Percentiles rank a stretch among this genome's conserved stretches.
phyloP scores from a whole-genome alignment of 2,113 vertebrate genomes.

The Brienomyrus longianalis region DNA sequence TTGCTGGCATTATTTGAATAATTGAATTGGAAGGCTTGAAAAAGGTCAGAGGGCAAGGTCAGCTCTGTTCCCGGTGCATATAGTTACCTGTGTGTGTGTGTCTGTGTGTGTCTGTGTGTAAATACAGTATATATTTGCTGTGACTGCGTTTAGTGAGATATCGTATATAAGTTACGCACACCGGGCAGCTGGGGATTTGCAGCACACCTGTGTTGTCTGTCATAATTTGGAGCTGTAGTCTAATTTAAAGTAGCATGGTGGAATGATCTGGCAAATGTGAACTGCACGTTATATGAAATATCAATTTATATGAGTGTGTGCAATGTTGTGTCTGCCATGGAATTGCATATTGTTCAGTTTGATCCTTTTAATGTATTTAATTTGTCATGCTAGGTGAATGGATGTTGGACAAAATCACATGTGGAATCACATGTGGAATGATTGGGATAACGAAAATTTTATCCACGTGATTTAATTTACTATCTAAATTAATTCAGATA shows the following conservation, averaged over 20 bases:
- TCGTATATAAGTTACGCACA: neutral
- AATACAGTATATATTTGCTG: neutral
- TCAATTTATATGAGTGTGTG: neutral
- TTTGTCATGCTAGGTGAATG: neutral
- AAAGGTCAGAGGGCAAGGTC: neutral
- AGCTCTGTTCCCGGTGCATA: neutral
- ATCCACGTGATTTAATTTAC: neutral
- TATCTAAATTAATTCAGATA: neutral
- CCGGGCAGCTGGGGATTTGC: neutral
- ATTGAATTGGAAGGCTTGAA: slow-evolving; percentile 3
- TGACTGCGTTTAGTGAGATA: neutral
- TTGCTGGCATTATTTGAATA: neutral
- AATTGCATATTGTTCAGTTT: neutral
- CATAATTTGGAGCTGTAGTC: neutral
- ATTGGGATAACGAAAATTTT: neutral
- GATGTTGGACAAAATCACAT: neutral
- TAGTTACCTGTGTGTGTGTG: neutral
- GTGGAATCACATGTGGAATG: neutral
- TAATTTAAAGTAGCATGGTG: neutral
- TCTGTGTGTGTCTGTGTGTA: neutral
- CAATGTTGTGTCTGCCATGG: neutral
- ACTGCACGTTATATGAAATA: neutral
- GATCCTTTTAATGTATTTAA: neutral
- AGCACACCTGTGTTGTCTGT: neutral
- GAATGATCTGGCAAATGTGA: neutral